A percentile compares a stretch with the other conserved stretches of the same genome.
phyloP scores from a whole-genome alignment of 1,140 invertebrate species.

The Latrodectus geometricus region DNA sequence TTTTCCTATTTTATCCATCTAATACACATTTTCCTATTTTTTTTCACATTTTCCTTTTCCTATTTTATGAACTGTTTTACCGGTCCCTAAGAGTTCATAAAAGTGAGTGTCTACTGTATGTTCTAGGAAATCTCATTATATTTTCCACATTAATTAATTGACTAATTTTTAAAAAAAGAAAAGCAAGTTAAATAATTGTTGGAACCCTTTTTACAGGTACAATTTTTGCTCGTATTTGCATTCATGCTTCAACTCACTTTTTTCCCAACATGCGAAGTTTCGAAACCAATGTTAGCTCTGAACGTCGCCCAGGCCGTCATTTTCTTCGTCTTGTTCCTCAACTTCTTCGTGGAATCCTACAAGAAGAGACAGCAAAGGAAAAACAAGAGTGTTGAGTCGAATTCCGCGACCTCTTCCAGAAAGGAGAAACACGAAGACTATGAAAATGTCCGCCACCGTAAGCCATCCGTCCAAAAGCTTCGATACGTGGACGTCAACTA shows the following conservation, averaged over 20 bases:
- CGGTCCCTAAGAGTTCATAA: too few relatives aligned
- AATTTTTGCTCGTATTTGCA: constrained; percentile 52
- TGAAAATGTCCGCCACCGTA: background rate
- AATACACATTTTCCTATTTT: too few relatives aligned
- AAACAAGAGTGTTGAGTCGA: background rate
- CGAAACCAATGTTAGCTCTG: constrained; percentile 40
- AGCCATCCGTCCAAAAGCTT: constrained; percentile 38
- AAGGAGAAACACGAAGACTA: constrained; percentile 4
- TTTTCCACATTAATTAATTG: too few relatives aligned
- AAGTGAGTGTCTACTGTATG: too few relatives aligned
- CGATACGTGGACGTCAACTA: constrained; percentile 47
- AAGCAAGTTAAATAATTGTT: too few relatives aligned
- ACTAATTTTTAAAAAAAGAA: too few relatives aligned
- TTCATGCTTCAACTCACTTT: constrained; percentile 56
- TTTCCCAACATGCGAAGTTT: constrained; percentile 55
- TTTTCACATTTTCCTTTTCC: too few relatives aligned
- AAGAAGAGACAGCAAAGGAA: background rate
- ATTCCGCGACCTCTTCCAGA: background rate
- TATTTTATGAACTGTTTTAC: too few relatives aligned
- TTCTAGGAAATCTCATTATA: too few relatives aligned
- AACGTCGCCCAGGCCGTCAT: constrained; percentile 56
- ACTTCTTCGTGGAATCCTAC: constrained; percentile 48
- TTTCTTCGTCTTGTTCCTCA: constrained; percentile 51
- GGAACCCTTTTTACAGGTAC: constrained; percentile 19
- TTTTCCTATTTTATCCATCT: too few relatives aligned